A percentile compares a stretch with the other conserved stretches of the same genome.
Conservation (phyloP, 2,888 invertebrate species). For the Amaurobius ferox region DNA sequence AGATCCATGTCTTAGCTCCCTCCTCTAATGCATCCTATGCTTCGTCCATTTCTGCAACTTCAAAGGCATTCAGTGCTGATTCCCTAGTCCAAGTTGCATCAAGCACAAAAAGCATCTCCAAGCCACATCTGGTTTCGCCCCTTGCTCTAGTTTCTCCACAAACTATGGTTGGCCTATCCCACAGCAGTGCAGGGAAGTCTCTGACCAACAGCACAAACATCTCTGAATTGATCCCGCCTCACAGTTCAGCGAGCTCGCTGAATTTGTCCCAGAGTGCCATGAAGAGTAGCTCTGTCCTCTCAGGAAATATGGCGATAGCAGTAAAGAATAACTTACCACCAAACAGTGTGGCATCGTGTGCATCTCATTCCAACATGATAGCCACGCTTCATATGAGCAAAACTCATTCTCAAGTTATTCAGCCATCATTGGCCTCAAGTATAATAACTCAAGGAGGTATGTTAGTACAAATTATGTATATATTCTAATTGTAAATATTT, state of each 20-base stretch:
- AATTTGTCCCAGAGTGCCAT: slow-evolving; percentile 42
- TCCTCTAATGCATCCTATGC: slow-evolving; percentile 52
- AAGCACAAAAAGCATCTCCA: slow-evolving; percentile 40
- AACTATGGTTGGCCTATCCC: slow-evolving; percentile 59
- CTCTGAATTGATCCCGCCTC: slow-evolving; percentile 37
- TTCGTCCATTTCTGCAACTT: slow-evolving; percentile 43
- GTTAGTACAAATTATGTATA: not conserved
- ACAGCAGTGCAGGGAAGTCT: slow-evolving; percentile 46
- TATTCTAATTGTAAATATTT: no score
- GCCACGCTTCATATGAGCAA: slow-evolving; percentile 61
- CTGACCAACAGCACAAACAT: slow-evolving; percentile 14
- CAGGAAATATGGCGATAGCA: slow-evolving; percentile 48
- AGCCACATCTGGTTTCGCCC: slow-evolving; percentile 58
- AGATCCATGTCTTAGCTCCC: slow-evolving; percentile 63
- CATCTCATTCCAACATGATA: slow-evolving; percentile 57
- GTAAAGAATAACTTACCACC: slow-evolving; percentile 43
- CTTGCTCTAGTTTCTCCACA: slow-evolving; percentile 58
- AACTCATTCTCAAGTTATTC: slow-evolving; percentile 62
- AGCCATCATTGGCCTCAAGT: slow-evolving; percentile 43
- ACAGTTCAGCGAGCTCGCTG: slow-evolving; percentile 16
- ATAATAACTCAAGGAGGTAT: slow-evolving; percentile 62
- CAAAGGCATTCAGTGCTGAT: slow-evolving; percentile 48
- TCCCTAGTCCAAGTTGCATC: slow-evolving; percentile 54
- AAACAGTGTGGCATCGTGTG: slow-evolving; percentile 13
- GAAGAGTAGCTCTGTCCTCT: slow-evolving; percentile 50